Percentiles rank a stretch among this genome's conserved stretches.
Evolutionary conservation across 2,113 vertebrate genomes (phyloP).

Genomic region (Cyanocitta stelleri): DNA sequence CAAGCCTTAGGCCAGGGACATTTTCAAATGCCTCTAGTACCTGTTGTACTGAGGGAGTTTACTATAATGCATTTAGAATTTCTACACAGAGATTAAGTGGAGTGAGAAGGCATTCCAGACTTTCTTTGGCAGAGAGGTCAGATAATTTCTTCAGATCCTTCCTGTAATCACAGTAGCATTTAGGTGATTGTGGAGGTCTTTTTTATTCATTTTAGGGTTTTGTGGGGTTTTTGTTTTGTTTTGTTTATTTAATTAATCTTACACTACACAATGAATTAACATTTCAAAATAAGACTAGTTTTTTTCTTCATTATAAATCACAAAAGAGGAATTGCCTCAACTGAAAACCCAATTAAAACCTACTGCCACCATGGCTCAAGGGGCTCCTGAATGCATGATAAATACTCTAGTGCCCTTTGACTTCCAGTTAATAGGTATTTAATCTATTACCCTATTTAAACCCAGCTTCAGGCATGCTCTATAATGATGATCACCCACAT

Average conservation of each 20-base stretch:
- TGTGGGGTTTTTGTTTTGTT: not conserved
- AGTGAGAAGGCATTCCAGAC: not conserved
- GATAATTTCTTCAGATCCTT: not conserved
- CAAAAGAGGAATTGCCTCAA: constrained; percentile 7
- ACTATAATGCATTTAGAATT: not conserved
- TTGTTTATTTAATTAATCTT: not conserved
- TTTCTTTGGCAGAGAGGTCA: not conserved
- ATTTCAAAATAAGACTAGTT: constrained; percentile 51
- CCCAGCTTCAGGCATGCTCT: not conserved
- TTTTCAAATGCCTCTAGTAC: not conserved
- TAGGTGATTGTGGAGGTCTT: not conserved
- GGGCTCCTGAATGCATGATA: not conserved
- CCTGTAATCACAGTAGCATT: not conserved
- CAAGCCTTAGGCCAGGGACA: not conserved
- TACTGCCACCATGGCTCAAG: not conserved
- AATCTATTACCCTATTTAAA: not conserved
- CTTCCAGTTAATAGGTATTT: constrained; percentile 44
- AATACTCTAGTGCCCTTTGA: constrained; percentile 19
- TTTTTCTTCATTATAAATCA: constrained; percentile 50
- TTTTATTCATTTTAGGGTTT: not conserved
- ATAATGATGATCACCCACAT: not conserved
- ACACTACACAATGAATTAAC: constrained; percentile 46
- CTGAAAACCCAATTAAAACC: constrained; percentile 51
- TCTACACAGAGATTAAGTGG: not conserved
- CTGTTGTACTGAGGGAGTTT: not conserved